Conservation (phyloP, 2,797 vertebrate genomes). For the Coregonus suidteri region DNA sequence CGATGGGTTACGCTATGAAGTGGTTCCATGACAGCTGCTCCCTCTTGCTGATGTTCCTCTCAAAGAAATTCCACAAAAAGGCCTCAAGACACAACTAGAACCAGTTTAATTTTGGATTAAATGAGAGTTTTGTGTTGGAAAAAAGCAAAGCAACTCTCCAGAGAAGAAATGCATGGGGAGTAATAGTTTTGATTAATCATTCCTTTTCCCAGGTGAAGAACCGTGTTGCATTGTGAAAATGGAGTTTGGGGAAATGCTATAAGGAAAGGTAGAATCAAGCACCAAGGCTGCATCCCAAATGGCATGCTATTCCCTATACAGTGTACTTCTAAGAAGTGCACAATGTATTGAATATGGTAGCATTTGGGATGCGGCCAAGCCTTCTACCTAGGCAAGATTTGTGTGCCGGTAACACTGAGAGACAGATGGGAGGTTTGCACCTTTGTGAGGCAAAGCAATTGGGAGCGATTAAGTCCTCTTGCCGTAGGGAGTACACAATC, state of each 20-base stretch:
- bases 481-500: conserved; percentile 50
- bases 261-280: neutral
- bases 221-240: conserved; percentile 42
- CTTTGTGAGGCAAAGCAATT: conserved; percentile 64
- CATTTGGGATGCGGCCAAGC: neutral
- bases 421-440: conserved; percentile 63
- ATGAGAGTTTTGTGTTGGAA: neutral
- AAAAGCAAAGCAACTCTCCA: conserved; percentile 19
- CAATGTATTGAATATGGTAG: neutral
- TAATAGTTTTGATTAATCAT: conserved; percentile 69
- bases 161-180: conserved; percentile 34
- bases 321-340: conserved; percentile 11
- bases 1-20: too few relatives aligned
- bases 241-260: conserved; percentile 43
- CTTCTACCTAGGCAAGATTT: conserved; percentile 54
- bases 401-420: conserved; percentile 56
- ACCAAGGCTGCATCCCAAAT: conserved; percentile 8
- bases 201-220: conserved; percentile 40
- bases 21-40: conserved; percentile 24
- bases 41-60: neutral
- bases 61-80: conserved; percentile 27
- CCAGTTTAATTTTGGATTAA: too few relatives aligned
- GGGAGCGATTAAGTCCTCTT: conserved; percentile 65
- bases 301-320: neutral
- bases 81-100: conserved; percentile 36